A percentile compares a stretch with the other conserved stretches of the same genome.
Conservation (phyloP, 2,888 invertebrate genomes). For the Frankliniella fusca region DNA sequence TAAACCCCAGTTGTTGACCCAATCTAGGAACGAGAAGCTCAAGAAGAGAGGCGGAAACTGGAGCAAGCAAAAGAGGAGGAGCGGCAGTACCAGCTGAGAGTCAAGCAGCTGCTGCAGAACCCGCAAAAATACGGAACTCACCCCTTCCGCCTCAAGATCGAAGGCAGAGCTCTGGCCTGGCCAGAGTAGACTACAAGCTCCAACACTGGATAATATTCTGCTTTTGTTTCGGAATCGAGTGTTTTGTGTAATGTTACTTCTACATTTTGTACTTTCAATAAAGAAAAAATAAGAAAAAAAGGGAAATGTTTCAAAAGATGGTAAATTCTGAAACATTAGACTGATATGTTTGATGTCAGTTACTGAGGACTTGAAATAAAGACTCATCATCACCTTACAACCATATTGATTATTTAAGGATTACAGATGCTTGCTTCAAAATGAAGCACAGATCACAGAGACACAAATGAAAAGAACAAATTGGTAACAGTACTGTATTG, state of each 20-base stretch:
- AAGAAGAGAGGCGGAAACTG: neutral
- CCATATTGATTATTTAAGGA: neutral
- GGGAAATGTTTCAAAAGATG: too few relatives aligned
- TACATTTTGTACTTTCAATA: too few relatives aligned
- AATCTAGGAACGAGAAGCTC: neutral
- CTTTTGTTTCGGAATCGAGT: too few relatives aligned
- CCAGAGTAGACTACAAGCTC: neutral
- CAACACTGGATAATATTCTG: neutral
- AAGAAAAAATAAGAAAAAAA: too few relatives aligned
- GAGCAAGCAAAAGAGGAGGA: neutral
- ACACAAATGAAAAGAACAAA: neutral
- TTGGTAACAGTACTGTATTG: neutral
- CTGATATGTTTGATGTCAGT: too few relatives aligned
- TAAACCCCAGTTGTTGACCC: too few relatives aligned
- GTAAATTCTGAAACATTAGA: neutral
- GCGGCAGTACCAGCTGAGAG: neutral
- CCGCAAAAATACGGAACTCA: neutral
- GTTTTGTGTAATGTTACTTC: too few relatives aligned
- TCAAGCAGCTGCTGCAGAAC: neutral
- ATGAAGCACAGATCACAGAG: constrained; percentile 5
- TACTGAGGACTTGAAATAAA: too few relatives aligned
- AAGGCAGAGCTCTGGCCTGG: neutral
- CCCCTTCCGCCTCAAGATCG: constrained; percentile 7
- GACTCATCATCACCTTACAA: too few relatives aligned
- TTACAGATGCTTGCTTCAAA: neutral